Evolutionary conservation across 2,888 invertebrate genomes (phyloP).

Genomic region (Meta bourneti): DNA sequence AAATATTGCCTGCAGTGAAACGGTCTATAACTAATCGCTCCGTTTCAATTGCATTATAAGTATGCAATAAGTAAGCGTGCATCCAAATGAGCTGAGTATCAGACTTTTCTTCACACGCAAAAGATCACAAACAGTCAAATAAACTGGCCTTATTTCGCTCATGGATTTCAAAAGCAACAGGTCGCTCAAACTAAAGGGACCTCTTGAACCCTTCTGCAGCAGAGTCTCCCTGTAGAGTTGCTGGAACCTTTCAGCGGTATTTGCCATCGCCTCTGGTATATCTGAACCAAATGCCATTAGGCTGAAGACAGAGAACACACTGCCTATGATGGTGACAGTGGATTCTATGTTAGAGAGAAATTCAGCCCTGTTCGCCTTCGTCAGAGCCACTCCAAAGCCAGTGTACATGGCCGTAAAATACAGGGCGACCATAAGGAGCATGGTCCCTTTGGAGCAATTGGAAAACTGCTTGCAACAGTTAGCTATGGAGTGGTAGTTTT

Average conservation of each 20-base stretch:
- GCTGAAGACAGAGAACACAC: neutral
- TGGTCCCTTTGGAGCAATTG: neutral
- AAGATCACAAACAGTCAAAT: constrained; percentile 10
- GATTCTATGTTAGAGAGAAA: neutral
- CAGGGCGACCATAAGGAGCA: constrained; percentile 11
- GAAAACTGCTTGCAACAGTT: constrained; percentile 9
- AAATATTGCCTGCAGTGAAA: too few species aligned
- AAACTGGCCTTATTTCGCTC: constrained; percentile 4
- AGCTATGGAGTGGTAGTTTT: constrained; percentile 4
- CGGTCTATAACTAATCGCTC: neutral
- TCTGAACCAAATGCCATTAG: constrained; percentile 1
- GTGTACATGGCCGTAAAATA: neutral
- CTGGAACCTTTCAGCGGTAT: neutral
- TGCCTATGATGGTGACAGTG: neutral
- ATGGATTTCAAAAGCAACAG: constrained; percentile 18
- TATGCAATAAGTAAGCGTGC: constrained; percentile 26
- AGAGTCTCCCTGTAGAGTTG: neutral
- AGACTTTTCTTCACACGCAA: constrained; percentile 25
- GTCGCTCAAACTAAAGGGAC: neutral
- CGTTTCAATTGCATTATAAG: constrained; percentile 23
- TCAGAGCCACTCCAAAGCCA: neutral
- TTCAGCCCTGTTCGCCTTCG: neutral
- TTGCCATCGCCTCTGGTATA: neutral
- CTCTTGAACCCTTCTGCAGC: neutral
- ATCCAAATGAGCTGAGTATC: constrained; percentile 4